Evolutionary conservation across 2,113 vertebrate genomes (phyloP).

Genomic region (Actenoides lindsayi): DNA sequence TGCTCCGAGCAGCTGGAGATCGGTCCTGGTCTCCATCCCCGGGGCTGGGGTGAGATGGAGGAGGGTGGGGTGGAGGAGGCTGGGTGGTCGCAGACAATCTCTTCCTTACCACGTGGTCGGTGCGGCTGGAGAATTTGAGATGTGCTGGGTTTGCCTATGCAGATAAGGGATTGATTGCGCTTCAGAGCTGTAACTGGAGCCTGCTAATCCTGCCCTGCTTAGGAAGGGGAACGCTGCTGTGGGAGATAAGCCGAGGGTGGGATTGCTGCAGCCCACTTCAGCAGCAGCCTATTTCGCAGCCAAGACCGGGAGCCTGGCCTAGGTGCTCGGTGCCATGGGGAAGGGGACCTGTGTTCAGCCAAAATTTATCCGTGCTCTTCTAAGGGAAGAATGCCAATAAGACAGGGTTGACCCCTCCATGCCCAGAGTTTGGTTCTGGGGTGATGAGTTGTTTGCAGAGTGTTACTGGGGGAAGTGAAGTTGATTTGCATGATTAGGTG

Average conservation of each 20-base stretch:
- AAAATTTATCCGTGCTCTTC: neutral
- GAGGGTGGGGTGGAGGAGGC: neutral
- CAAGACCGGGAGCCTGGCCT: neutral
- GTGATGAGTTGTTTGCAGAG: neutral
- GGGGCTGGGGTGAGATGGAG: neutral
- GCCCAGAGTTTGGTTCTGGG: neutral
- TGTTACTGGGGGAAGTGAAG: neutral
- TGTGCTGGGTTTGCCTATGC: neutral
- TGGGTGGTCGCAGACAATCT: neutral
- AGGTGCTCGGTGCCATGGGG: neutral
- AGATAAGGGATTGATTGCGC: slow-evolving; percentile 33
- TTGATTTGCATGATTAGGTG: neutral
- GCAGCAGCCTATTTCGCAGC: neutral
- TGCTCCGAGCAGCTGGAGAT: neutral
- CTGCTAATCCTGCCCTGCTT: slow-evolving; percentile 60
- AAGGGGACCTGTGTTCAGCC: neutral
- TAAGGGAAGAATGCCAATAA: neutral
- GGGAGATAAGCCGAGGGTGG: slow-evolving; percentile 25
- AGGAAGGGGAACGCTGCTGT: slow-evolving; percentile 48
- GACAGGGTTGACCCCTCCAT: neutral
- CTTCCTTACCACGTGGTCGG: neutral
- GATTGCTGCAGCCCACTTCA: neutral
- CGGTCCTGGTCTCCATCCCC: accelerated
- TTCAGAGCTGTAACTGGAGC: slow-evolving; percentile 43
- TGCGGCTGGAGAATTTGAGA: neutral